Percentiles rank a stretch among this genome's conserved stretches.
Evolutionary conservation across 2,797 vertebrate genomes (phyloP).

Genomic region (Cyprinodon diabolis): DNA sequence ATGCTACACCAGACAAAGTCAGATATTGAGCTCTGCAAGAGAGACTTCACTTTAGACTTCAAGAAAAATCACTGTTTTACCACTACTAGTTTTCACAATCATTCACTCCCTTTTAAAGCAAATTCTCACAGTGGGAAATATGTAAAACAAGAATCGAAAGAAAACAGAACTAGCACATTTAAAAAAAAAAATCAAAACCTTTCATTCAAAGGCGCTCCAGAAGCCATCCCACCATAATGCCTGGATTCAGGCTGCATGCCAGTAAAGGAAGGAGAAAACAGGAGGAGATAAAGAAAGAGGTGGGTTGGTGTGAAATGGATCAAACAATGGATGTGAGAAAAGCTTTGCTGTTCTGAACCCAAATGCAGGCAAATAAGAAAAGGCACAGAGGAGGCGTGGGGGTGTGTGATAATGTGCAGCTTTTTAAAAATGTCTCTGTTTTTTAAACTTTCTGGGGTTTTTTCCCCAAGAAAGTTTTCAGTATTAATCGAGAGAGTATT

Average conservation of each 20-base stretch:
- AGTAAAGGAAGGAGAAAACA: conserved; percentile 67
- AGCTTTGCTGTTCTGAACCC: conserved; percentile 63
- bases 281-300: conserved; percentile 72
- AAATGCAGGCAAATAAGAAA: conserved; percentile 63
- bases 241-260: conserved; percentile 51
- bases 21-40: not conserved
- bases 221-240: conserved; percentile 57
- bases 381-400: conserved; percentile 62
- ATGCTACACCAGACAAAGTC: not conserved
- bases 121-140: conserved; percentile 38
- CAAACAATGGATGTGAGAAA: conserved; percentile 77
- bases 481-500: conserved; percentile 35
- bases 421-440: conserved; percentile 68
- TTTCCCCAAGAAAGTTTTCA: conserved; percentile 49
- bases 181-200: conserved; percentile 58
- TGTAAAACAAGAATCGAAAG: conserved; percentile 49
- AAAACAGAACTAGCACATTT: conserved; percentile 48
- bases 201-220: conserved; percentile 65
- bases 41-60: not conserved
- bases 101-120: conserved; percentile 46
- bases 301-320: conserved; percentile 76
- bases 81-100: conserved; percentile 29
- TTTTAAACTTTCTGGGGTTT: conserved; percentile 41
- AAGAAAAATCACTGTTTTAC: not conserved
- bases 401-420: conserved; percentile 67